These are phyloP conservation scores for Camarhynchus parvulus DNA, from an alignment of 2,113 vertebrate species.

Conservation along the genomic window DNA sequence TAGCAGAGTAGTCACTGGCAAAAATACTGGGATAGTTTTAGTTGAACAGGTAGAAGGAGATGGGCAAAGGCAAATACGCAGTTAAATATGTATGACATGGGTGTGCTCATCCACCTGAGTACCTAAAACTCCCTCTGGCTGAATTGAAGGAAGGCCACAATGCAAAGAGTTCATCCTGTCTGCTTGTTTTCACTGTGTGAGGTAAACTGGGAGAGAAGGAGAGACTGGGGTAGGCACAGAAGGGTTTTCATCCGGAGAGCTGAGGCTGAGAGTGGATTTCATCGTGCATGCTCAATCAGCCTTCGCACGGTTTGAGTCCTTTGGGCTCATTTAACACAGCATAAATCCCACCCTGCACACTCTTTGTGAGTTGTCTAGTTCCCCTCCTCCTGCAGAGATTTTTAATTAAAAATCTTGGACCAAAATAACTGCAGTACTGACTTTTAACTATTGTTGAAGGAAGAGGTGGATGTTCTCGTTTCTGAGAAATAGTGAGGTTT, in stretches of 20 bases:
- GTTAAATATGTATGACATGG: neutral
- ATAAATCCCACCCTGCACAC: neutral
- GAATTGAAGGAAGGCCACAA: neutral
- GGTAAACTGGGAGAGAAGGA: neutral
- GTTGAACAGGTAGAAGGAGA: neutral
- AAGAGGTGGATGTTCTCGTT: neutral
- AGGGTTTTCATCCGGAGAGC: neutral
- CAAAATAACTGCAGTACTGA: neutral
- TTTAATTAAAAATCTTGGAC: constrained; percentile 56
- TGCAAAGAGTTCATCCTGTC: neutral
- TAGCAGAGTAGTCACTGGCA: neutral
- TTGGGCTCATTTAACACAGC: constrained; percentile 5
- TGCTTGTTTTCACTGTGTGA: neutral
- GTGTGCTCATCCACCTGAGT: neutral
- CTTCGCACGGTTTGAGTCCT: neutral
- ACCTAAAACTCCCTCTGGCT: neutral
- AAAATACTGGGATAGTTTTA: neutral
- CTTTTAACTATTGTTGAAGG: neutral
- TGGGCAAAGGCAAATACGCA: neutral
- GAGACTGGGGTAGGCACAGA: neutral
- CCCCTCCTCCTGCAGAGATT: constrained; percentile 37
- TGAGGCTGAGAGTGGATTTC: neutral
- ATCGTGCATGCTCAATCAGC: neutral
- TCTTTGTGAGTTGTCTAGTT: constrained; percentile 15
- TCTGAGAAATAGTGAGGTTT: neutral